phyloP scores from a whole-genome alignment of 2,888 invertebrate genomes.

The Hoplodrina blanda region DNA sequence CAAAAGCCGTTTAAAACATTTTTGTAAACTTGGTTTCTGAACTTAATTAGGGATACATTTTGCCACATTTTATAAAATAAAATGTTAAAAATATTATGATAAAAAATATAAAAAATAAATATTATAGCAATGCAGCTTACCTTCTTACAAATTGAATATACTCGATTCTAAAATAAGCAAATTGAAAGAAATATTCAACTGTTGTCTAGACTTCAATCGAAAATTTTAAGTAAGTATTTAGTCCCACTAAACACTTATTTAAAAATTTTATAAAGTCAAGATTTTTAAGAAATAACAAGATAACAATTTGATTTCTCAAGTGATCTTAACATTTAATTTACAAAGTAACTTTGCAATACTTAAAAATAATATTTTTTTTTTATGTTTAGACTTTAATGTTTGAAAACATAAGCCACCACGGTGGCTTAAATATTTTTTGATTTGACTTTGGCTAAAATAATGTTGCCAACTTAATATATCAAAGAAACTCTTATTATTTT shows the following conservation, averaged over 20 bases:
- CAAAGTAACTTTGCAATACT: conserved; percentile 20
- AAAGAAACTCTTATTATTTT: conserved; percentile 42
- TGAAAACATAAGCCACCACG: background rate
- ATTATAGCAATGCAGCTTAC: background rate
- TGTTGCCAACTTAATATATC: conserved; percentile 25
- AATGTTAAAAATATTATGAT: background rate
- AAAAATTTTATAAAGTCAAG: background rate
- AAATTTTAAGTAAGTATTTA: background rate
- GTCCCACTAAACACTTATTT: background rate
- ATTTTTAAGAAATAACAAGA: conserved; percentile 2
- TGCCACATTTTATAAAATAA: background rate
- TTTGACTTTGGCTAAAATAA: no score
- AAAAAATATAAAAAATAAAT: background rate
- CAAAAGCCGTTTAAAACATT: no score
- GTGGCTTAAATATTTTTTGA: conserved; percentile 2
- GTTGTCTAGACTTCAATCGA: conserved; percentile 6
- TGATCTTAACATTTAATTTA: conserved; percentile 4
- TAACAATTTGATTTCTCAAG: conserved; percentile 22
- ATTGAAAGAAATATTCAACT: conserved; percentile 1
- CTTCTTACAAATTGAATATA: conserved; percentile 5
- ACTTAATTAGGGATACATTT: no score
- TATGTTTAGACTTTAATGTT: background rate
- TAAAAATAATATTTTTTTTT: background rate
- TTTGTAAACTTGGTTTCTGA: no score
- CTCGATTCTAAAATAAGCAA: background rate